Percentiles rank a stretch among this genome's conserved stretches.
These are phyloP conservation scores for Callorhinus ursinus DNA, from an alignment of 2,113 vertebrate genomes.

Conservation along the genomic window DNA sequence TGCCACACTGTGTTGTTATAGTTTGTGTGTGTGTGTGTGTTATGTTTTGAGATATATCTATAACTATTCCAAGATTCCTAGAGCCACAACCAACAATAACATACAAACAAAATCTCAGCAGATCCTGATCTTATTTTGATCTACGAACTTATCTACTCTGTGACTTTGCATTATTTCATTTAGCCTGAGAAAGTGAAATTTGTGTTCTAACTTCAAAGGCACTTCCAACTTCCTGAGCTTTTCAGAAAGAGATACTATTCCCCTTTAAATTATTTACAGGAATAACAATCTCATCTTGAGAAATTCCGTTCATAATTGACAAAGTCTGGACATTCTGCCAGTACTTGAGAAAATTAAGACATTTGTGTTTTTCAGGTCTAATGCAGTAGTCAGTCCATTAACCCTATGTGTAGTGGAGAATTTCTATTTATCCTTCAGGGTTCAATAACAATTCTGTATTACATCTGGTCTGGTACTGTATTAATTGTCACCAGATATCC, in stretches of 20 bases:
- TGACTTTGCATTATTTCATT: not conserved
- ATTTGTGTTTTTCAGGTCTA: not conserved
- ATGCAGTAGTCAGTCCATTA: not conserved
- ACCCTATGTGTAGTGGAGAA: not conserved
- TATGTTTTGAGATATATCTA: not conserved
- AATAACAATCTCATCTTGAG: not conserved
- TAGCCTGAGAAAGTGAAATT: not conserved
- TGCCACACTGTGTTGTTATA: not conserved
- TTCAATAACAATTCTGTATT: not conserved
- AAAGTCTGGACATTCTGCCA: not conserved
- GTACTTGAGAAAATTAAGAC: not conserved
- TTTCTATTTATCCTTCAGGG: not conserved
- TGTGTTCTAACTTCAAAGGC: not conserved
- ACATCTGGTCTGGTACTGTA: not conserved
- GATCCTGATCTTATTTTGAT: not conserved
- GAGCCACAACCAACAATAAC: not conserved
- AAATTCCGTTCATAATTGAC: not conserved
- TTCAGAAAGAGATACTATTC: not conserved
- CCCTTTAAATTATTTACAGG: not conserved
- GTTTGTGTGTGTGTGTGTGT: not conserved
- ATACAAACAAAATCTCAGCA: not conserved
- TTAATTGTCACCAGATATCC: not conserved
- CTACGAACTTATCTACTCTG: not conserved
- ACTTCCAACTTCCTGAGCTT: not conserved
- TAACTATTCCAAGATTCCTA: not conserved